phyloP scores from a whole-genome alignment of 2,797 vertebrate species.

The Xiphophorus birchmanni region DNA sequence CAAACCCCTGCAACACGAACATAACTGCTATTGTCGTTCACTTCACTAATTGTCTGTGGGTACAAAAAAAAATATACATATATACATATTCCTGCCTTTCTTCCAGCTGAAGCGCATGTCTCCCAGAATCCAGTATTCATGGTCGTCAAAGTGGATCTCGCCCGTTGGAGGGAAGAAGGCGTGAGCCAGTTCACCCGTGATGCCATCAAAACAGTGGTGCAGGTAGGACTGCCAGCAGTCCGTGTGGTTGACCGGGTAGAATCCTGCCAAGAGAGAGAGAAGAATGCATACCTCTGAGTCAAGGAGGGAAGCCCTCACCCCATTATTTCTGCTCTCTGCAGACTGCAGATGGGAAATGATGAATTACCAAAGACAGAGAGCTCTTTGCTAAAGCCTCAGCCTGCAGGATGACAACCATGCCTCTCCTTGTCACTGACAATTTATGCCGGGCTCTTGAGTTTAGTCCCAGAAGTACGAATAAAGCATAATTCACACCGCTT shows the following conservation, averaged over 20 bases:
- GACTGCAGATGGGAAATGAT: slow-evolving; percentile 47
- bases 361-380: slow-evolving; percentile 47
- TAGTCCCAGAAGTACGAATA: slow-evolving; percentile 44
- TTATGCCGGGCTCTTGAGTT: slow-evolving; percentile 39
- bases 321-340: slow-evolving; percentile 44
- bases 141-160: slow-evolving; percentile 97
- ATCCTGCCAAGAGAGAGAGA: slow-evolving; percentile 82
- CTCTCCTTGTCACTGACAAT: slow-evolving; percentile 54
- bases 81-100: slow-evolving; percentile 82
- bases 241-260: slow-evolving; percentile 95
- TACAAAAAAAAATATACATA: slow-evolving; percentile 25
- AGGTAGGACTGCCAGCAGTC: slow-evolving; percentile 91
- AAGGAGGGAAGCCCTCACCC: slow-evolving; percentile 53
- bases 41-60: not conserved
- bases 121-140: slow-evolving; percentile 96
- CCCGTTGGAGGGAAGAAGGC: slow-evolving; percentile 95
- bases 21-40: slow-evolving; percentile 22
- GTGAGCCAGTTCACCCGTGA: slow-evolving; percentile 94
- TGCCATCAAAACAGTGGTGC: slow-evolving; percentile 97
- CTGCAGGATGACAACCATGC: slow-evolving; percentile 42
- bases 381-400: slow-evolving; percentile 34
- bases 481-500: slow-evolving; percentile 42
- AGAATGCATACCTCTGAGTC: slow-evolving; percentile 45
- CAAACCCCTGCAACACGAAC: slow-evolving; percentile 87
- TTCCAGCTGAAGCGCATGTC: slow-evolving; percentile 98